Evolutionary conservation across 2,797 vertebrate species (phyloP).

Genomic region (Phataginus tricuspis): DNA sequence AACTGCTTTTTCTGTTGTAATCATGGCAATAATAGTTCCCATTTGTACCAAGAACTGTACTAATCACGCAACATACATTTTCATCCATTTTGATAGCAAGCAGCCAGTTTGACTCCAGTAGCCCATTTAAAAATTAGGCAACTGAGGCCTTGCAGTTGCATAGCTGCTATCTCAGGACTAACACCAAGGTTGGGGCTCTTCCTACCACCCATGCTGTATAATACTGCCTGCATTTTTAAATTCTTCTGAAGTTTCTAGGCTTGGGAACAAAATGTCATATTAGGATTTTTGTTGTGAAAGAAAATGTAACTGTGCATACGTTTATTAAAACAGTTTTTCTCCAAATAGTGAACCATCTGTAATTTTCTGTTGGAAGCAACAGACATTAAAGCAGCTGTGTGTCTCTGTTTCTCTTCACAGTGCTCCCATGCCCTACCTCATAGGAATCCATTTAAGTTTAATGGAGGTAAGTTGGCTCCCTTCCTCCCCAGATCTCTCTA

Average conservation of each 20-base stretch:
- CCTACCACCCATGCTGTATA: neutral
- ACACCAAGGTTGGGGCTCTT: neutral
- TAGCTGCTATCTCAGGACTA: neutral
- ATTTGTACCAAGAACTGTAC: neutral
- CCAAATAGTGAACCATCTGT: constrained; percentile 82
- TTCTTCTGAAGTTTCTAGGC: constrained; percentile 71
- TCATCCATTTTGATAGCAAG: neutral
- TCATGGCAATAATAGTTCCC: neutral
- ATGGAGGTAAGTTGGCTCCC: constrained; percentile 93
- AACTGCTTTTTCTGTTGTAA: constrained; percentile 36
- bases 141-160: neutral
- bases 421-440: constrained; percentile 99
- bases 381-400: constrained; percentile 82
- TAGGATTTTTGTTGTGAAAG: constrained; percentile 81
- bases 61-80: neutral
- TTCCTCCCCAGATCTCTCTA: constrained; percentile 16
- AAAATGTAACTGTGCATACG: constrained; percentile 76
- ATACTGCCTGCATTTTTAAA: constrained; percentile 62
- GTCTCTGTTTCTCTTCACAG: constrained; percentile 88
- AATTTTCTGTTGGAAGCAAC: constrained; percentile 73
- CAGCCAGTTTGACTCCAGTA: neutral
- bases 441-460: constrained; percentile 98
- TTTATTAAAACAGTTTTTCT: constrained; percentile 84
- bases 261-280: constrained; percentile 79
- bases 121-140: constrained; percentile 44